Base-by-base conservation (phyloP, 2,888 invertebrate genomes). In the Penaeus monodon region DNA sequence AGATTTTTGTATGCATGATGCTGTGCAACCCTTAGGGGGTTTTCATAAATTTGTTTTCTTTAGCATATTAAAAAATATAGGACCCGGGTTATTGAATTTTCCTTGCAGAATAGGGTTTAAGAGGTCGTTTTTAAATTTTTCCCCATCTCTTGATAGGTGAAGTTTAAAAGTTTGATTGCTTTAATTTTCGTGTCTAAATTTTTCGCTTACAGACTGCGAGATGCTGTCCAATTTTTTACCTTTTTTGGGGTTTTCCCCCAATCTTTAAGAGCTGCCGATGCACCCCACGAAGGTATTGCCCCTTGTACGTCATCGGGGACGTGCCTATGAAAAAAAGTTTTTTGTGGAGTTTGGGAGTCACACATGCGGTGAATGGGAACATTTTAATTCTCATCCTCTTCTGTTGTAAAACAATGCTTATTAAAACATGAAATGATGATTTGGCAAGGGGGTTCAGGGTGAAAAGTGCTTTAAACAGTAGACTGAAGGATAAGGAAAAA, bases 311-410 rank as follows among this genome's bases (percentile, higher is more conserved):
- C 95, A 96, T 91, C 97, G 97, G 90, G 96, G 97, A 96, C 92
- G 96, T 97, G 88, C 96, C 96, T 91, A 97, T 99, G 97, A n/a
- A n/a, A 98, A 98, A 94, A 98, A 98, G 93, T 95, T 99, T 84
- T 98, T 99, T 93, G 95, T 97, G 79, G 98, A 98, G 94, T 98
- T 98, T 94, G 98, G 89, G 98, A 98, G 92, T 95, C 96, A 2
- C 95, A 94, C 64, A 88, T 88, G 86, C 88, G 88, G 86, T 86
- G 86, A 86, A 83, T 83, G 70, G 68, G 29, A 78, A 84, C 57
- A 57, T 63, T 10, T 8, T 64, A 66, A 73, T 33, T 22, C 66
- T 76, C 68, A 80, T 65, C 65, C 68, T 65, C 64, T 64, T 68
- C 24, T 27, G 27, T 24, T 68, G 83, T 38, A 38, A 83, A 44